Percentiles rank a stretch among this genome's conserved stretches.
Conservation (phyloP, 2,797 vertebrate genomes). For the Meda fulgida region DNA sequence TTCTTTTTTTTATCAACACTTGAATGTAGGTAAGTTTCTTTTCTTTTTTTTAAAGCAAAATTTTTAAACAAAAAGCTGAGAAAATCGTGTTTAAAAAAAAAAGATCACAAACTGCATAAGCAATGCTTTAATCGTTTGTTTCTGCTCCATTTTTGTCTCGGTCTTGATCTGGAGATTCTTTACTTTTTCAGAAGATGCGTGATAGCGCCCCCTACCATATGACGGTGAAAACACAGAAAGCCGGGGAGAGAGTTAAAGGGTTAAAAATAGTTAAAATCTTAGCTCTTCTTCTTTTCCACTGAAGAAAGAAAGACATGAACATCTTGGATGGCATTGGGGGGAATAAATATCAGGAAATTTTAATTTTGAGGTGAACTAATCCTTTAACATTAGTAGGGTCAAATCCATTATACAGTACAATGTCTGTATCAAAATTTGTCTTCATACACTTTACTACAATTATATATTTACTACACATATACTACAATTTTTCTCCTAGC, state of each 20-base stretch:
- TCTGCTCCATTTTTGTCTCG: not conserved
- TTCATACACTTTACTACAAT: not conserved
- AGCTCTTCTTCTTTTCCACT: too few relatives aligned
- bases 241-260: not conserved
- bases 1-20: not conserved
- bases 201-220: not conserved
- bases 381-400: slow-evolving; percentile 1
- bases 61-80: not conserved
- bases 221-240: not conserved
- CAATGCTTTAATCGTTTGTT: not conserved
- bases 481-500: too few relatives aligned
- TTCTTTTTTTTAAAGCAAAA: too few relatives aligned
- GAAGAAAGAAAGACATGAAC: too few relatives aligned
- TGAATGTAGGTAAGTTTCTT: not conserved
- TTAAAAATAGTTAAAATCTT: too few relatives aligned
- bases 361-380: too few relatives aligned
- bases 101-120: not conserved
- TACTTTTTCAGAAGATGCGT: not conserved
- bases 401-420: slow-evolving; percentile 1
- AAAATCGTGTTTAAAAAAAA: not conserved
- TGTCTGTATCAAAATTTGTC: too few relatives aligned
- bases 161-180: not conserved
- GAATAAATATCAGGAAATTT: too few relatives aligned
- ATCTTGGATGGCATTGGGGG: too few relatives aligned
- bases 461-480: too few relatives aligned